Conservation (phyloP, 2,888 invertebrate genomes). For the Tetramorium bicarinatum region DNA sequence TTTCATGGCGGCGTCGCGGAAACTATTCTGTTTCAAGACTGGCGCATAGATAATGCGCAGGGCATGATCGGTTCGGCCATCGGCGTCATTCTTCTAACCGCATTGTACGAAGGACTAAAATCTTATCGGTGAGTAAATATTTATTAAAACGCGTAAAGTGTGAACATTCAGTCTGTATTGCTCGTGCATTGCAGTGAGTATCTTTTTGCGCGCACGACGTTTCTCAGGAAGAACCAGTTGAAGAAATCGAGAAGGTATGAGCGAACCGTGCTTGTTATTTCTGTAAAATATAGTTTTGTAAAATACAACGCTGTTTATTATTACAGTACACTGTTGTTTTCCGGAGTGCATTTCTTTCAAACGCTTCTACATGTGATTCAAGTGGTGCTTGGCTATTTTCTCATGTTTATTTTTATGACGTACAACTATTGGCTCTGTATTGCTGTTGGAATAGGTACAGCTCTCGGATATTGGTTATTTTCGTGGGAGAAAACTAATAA, state of each 20-base stretch:
- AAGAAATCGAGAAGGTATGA: constrained; percentile 70
- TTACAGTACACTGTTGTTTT: constrained; percentile 81
- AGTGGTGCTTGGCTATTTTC: constrained; percentile 87
- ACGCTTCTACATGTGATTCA: constrained; percentile 83
- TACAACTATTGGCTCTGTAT: constrained; percentile 89
- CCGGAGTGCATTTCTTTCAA: constrained; percentile 80
- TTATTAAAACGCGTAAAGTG: not conserved
- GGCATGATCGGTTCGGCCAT: constrained; percentile 89
- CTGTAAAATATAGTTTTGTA: not conserved
- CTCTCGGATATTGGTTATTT: constrained; percentile 86
- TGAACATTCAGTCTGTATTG: not conserved
- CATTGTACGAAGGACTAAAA: constrained; percentile 90
- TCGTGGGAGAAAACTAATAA: constrained; percentile 78
- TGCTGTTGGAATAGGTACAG: constrained; percentile 87
- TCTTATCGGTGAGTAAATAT: constrained; percentile 87
- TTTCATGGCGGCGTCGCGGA: constrained; percentile 87
- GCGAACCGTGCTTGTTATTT: not conserved
- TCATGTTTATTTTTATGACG: constrained; percentile 90
- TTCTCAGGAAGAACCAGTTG: constrained; percentile 30
- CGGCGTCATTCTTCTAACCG: constrained; percentile 89
- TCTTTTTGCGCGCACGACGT: constrained; percentile 66
- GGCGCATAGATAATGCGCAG: constrained; percentile 86
- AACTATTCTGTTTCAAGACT: constrained; percentile 87
- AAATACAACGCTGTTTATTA: not conserved
- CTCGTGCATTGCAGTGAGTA: constrained; percentile 72